phyloP scores from a whole-genome alignment of 2,797 vertebrate genomes.

The Tenualosa ilisha region DNA sequence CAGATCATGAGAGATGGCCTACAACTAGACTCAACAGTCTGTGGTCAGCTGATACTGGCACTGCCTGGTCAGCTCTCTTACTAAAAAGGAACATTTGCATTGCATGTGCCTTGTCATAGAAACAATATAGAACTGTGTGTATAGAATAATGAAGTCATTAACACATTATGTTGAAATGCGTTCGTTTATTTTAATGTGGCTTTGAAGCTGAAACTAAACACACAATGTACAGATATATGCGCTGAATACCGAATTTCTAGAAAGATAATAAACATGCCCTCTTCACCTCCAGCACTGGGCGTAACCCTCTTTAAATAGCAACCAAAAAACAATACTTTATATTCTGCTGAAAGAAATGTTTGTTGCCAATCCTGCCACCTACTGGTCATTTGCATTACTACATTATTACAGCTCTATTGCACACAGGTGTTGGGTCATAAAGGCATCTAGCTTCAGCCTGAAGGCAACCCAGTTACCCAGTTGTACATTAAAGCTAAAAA shows the following conservation, averaged over 20 bases:
- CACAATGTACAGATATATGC: background rate
- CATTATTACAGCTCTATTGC: background rate
- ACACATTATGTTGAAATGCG: background rate
- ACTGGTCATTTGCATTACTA: background rate
- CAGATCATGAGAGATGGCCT: background rate
- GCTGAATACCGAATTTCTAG: background rate
- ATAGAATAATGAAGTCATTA: background rate
- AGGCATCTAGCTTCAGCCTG: background rate
- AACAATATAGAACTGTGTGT: background rate
- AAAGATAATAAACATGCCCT: constrained; percentile 5
- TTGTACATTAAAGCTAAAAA: background rate
- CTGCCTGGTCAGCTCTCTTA: background rate
- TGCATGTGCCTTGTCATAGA: background rate
- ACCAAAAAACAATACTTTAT: too few species aligned
- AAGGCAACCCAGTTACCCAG: background rate
- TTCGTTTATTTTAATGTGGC: background rate
- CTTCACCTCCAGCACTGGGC: background rate
- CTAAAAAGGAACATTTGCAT: background rate
- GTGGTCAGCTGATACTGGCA: background rate
- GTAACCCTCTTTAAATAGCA: background rate
- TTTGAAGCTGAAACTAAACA: background rate
- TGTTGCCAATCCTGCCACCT: background rate
- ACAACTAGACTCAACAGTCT: background rate
- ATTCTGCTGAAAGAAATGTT: background rate
- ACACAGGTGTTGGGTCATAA: background rate